Evolutionary conservation across 2,113 vertebrate species (phyloP).

Genomic region (Hippoglossus stenolepis): DNA sequence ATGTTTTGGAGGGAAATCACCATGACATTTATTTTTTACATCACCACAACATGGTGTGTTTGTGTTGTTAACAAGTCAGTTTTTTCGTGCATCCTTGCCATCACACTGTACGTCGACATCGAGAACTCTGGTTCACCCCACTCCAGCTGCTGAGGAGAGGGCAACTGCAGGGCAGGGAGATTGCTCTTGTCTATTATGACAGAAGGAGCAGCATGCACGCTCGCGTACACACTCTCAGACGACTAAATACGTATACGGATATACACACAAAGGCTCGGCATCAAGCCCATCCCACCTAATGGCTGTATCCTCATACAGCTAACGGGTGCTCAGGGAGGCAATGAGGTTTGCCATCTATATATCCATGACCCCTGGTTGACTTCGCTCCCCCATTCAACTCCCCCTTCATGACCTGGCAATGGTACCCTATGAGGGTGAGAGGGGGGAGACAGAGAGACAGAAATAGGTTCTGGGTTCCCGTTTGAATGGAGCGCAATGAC

Average conservation of each 20-base stretch:
- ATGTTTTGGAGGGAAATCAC: slow-evolving; percentile 55
- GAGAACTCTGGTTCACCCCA: slow-evolving; percentile 78
- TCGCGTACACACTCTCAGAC: not conserved
- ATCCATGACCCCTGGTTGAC: slow-evolving; percentile 84
- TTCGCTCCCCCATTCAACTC: slow-evolving; percentile 73
- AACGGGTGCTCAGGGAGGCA: slow-evolving; percentile 79
- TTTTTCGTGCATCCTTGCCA: slow-evolving; percentile 76
- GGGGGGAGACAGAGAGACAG: slow-evolving; percentile 50
- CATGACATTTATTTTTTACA: not conserved
- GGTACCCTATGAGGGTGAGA: slow-evolving; percentile 78
- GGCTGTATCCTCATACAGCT: slow-evolving; percentile 73
- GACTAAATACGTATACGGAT: slow-evolving; percentile 19
- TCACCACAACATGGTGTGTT: not conserved
- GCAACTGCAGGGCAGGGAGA: slow-evolving; percentile 68
- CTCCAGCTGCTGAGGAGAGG: slow-evolving; percentile 79
- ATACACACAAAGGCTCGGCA: slow-evolving; percentile 58
- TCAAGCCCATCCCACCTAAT: slow-evolving; percentile 77
- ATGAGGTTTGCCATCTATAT: slow-evolving; percentile 82
- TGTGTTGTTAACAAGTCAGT: not conserved
- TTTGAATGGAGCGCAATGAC: slow-evolving; percentile 76
- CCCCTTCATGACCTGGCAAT: slow-evolving; percentile 83
- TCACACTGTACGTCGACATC: slow-evolving; percentile 65
- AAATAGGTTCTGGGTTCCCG: slow-evolving; percentile 67
- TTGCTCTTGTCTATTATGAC: slow-evolving; percentile 72
- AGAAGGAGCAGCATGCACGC: slow-evolving; percentile 49